Conservation (phyloP, 2,888 invertebrate species). For the Myathropa florea region DNA sequence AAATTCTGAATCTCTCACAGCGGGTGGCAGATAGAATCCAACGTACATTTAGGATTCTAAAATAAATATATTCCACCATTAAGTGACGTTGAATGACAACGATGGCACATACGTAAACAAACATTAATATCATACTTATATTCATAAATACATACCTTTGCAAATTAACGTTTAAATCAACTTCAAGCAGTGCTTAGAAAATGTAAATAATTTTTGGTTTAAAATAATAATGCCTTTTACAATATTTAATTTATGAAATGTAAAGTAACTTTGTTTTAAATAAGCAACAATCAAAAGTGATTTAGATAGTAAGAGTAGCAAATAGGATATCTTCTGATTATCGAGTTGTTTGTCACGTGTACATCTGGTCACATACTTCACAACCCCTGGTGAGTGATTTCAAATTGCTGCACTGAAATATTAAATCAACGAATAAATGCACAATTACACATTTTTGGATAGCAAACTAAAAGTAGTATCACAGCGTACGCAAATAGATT, state of each 20-base stretch:
- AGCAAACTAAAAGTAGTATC: neutral
- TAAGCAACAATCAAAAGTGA: conserved; percentile 79
- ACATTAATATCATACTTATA: neutral
- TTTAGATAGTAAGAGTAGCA: conserved; percentile 78
- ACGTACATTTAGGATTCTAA: conserved; percentile 44
- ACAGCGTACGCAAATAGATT: conserved; percentile 1
- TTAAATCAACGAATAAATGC: conserved; percentile 31
- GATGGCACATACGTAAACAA: conserved; percentile 40
- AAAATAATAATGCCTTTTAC: conserved; percentile 52
- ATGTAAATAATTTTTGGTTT: conserved; percentile 54
- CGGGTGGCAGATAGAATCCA: conserved; percentile 29
- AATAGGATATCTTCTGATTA: conserved; percentile 34
- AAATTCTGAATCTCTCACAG: conserved; percentile 57
- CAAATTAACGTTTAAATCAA: conserved; percentile 24
- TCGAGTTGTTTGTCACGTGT: neutral
- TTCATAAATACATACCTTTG: conserved; percentile 1
- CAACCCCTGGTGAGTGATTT: neutral
- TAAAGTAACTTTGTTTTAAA: conserved; percentile 46
- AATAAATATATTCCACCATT: conserved; percentile 21
- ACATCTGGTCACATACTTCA: neutral
- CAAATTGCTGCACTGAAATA: neutral
- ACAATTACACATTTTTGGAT: neutral
- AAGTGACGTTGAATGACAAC: conserved; percentile 32
- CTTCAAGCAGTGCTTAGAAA: conserved; percentile 39
- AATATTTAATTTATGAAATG: conserved; percentile 58